Evolutionary conservation across 2,113 vertebrate species (phyloP).

Genomic region (Trogon surrucura): DNA sequence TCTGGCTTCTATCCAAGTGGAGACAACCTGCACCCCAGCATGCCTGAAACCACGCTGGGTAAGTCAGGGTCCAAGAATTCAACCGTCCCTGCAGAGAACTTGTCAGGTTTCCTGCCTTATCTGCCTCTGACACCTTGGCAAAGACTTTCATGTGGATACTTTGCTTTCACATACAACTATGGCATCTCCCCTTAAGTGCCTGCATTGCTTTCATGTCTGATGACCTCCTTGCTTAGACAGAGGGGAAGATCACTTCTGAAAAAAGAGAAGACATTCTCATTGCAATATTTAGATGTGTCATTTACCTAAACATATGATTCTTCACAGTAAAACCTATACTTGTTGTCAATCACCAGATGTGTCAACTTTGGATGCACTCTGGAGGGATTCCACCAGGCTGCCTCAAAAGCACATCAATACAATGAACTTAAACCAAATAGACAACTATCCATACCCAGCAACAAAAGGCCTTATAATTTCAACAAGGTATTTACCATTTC

Average conservation of each 20-base stretch:
- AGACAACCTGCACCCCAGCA: background rate
- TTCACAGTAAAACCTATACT: background rate
- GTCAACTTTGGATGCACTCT: background rate
- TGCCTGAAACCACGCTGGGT: background rate
- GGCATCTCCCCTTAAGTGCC: background rate
- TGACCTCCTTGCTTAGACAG: background rate
- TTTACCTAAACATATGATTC: conserved; percentile 1
- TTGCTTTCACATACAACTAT: background rate
- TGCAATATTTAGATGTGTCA: background rate
- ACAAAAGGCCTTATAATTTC: background rate
- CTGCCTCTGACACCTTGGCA: background rate
- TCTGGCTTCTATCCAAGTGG: background rate
- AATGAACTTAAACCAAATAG: background rate
- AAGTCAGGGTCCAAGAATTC: background rate
- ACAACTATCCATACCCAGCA: background rate
- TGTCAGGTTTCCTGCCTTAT: background rate
- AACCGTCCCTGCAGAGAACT: background rate
- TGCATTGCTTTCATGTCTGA: background rate
- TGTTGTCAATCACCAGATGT: background rate
- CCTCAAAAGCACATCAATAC: conserved; percentile 6
- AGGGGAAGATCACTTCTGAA: background rate
- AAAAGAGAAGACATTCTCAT: background rate
- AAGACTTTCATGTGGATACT: background rate
- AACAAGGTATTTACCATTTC: background rate
- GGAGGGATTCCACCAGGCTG: background rate